Conservation (phyloP, 2,888 invertebrate species). For the Nymphalis polychloros region DNA sequence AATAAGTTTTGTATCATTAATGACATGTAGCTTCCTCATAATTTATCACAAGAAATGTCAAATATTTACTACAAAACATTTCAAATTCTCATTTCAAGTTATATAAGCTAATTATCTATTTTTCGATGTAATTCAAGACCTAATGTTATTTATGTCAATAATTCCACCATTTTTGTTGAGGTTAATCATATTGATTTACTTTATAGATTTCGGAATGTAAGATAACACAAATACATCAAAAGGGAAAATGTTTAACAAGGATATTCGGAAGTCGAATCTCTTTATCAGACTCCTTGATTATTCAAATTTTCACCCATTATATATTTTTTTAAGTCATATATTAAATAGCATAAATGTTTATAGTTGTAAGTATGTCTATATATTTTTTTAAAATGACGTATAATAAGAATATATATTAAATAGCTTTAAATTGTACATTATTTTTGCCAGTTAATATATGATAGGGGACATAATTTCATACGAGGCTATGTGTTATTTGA, state of each 20-base stretch:
- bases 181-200: neutral
- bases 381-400: neutral
- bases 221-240: slow-evolving; percentile 18
- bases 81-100: neutral
- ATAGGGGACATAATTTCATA: neutral
- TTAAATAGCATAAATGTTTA: slow-evolving; percentile 2
- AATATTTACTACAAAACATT: neutral
- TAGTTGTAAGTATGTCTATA: neutral
- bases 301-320: neutral
- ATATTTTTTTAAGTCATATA: neutral
- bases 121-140: neutral
- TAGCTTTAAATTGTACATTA: neutral
- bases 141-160: neutral
- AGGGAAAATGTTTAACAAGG: slow-evolving; percentile 13
- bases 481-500: slow-evolving; percentile 2
- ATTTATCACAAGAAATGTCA: neutral
- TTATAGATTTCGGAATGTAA: slow-evolving; percentile 13
- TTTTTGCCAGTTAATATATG: slow-evolving; percentile 5
- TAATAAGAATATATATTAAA: too few species aligned
- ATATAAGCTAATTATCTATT: neutral
- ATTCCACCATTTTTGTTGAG: slow-evolving; percentile 6
- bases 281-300: slow-evolving; percentile 10
- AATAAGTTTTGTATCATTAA: neutral
- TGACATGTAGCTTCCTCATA: neutral
- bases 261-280: slow-evolving; percentile 9